A percentile compares a stretch with the other conserved stretches of the same genome.
phyloP scores from a whole-genome alignment of 2,797 vertebrate species.

The Lacerta bilineata region DNA sequence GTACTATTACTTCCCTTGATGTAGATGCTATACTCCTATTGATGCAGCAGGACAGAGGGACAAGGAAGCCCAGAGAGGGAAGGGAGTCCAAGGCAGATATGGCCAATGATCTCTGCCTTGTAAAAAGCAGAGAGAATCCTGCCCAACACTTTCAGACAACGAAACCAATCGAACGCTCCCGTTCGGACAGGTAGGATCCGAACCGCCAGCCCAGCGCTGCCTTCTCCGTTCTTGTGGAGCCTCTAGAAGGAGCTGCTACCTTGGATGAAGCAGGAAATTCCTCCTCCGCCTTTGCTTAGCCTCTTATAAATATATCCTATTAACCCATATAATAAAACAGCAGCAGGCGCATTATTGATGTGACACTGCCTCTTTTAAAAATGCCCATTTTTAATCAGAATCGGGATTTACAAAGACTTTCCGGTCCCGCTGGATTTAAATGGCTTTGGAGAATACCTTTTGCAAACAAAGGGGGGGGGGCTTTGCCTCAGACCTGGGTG shows the following conservation, averaged over 20 bases:
- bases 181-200: background rate
- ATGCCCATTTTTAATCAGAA: background rate
- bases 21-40: too few species aligned
- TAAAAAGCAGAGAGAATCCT: too few species aligned
- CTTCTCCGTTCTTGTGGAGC: too few species aligned
- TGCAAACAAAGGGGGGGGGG: background rate
- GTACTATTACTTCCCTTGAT: too few species aligned
- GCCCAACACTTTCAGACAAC: too few species aligned
- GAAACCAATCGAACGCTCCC: too few species aligned
- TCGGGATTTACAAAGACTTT: background rate
- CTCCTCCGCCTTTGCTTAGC: background rate
- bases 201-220: too few species aligned
- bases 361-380: slow-evolving; percentile 5
- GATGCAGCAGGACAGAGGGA: too few species aligned
- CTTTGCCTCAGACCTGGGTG: background rate
- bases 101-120: too few species aligned
- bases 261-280: background rate
- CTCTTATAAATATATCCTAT: background rate
- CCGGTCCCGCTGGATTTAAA: background rate
- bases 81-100: too few species aligned
- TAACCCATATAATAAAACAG: background rate
- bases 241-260: background rate
- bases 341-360: background rate
- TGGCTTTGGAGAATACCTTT: background rate
- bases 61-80: too few species aligned